Conservation (phyloP, 2,113 vertebrate species). For the Malurus alboscapulatus region DNA sequence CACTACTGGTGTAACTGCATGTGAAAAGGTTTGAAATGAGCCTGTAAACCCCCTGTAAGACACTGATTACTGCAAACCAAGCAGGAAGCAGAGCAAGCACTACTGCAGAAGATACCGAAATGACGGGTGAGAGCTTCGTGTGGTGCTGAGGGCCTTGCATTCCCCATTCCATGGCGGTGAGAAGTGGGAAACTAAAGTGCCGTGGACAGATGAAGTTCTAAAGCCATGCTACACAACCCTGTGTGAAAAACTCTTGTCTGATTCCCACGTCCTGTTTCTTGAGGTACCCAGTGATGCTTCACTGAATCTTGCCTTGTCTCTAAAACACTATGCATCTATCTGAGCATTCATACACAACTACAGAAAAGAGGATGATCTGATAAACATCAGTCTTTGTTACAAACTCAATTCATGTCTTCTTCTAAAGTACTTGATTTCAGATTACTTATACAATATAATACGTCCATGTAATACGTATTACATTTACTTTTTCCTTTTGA, state of each 20-base stretch:
- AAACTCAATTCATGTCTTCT: not conserved
- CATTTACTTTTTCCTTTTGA: not conserved
- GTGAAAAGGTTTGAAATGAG: not conserved
- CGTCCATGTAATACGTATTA: not conserved
- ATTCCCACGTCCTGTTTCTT: not conserved
- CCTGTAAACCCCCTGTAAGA: accelerated
- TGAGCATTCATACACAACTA: not conserved
- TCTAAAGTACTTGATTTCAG: not conserved
- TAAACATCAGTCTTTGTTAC: not conserved
- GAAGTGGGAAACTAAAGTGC: not conserved
- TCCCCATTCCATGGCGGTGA: not conserved
- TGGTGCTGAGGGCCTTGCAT: not conserved
- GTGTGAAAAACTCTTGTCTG: not conserved
- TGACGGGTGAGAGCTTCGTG: not conserved
- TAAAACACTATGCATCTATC: not conserved
- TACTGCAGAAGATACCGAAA: not conserved
- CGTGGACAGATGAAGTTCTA: not conserved
- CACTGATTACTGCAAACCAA: not conserved
- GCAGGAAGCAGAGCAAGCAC: not conserved
- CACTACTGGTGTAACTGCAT: not conserved
- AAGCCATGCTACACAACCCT: not conserved
- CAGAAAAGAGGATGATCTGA: not conserved
- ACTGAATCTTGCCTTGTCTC: not conserved
- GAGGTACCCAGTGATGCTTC: too few relatives aligned
- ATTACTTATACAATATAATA: not conserved